phyloP scores from a whole-genome alignment of 2,797 vertebrate species.

The Epinephelus awoara region DNA sequence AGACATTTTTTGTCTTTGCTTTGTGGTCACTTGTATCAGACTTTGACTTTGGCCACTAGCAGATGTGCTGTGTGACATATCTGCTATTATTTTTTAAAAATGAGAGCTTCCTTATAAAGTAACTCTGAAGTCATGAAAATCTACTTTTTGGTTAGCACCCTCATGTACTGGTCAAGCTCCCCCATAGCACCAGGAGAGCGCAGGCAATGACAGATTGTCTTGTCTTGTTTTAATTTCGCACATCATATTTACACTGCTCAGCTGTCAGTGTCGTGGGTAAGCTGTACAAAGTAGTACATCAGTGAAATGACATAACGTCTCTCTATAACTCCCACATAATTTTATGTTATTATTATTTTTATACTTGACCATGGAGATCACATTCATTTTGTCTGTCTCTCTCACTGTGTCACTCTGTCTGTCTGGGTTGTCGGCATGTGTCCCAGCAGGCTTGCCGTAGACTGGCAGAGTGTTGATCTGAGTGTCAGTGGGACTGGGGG shows the following conservation, averaged over 20 bases:
- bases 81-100: too few species aligned
- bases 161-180: too few species aligned
- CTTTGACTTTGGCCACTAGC: too few species aligned
- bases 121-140: too few species aligned
- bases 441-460: slow-evolving; percentile 74
- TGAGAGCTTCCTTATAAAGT: too few species aligned
- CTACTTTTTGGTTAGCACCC: too few species aligned
- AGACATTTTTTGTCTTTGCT: too few species aligned
- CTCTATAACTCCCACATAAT: neutral
- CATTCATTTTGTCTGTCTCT: slow-evolving; percentile 12
- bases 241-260: neutral
- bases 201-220: neutral
- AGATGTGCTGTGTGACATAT: too few species aligned
- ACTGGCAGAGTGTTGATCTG: slow-evolving; percentile 81
- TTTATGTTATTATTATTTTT: neutral
- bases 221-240: slow-evolving; percentile 5
- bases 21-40: too few species aligned
- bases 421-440: slow-evolving; percentile 33
- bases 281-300: neutral
- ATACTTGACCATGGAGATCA: slow-evolving; percentile 11
- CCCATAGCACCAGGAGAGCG: too few species aligned
- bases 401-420: too few species aligned
- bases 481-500: slow-evolving; percentile 76
- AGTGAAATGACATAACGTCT: slow-evolving; percentile 6
- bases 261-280: neutral